Conservation (phyloP, 2,113 vertebrate species). For the Tursiops truncatus region DNA sequence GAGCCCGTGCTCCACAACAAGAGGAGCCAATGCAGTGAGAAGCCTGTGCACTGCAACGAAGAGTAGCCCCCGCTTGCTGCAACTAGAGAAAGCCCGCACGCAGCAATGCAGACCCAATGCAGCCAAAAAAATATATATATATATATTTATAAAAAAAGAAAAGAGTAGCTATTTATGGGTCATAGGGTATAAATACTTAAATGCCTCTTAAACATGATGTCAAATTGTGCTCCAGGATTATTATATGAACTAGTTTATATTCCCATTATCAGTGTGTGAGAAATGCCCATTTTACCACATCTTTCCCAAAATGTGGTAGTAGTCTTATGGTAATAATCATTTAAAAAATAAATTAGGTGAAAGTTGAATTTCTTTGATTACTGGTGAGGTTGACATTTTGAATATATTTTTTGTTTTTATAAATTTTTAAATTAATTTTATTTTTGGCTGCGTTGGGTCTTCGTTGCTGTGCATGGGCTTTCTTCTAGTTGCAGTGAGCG, state of each 20-base stretch:
- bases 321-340: neutral
- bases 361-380: neutral
- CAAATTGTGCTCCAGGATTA: constrained; percentile 6
- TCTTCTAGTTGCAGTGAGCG: too few species aligned
- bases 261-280: neutral
- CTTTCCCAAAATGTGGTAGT: neutral
- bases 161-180: neutral
- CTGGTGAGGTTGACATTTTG: neutral
- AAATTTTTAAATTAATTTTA: too few species aligned
- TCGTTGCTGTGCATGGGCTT: too few species aligned
- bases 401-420: neutral
- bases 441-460: too few species aligned
- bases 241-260: neutral
- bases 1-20: too few species aligned
- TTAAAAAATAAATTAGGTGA: neutral
- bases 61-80: too few species aligned
- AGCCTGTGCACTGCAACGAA: too few species aligned
- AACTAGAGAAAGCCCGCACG: too few species aligned
- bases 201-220: neutral
- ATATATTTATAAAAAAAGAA: too few species aligned
- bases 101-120: too few species aligned
- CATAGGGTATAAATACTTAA: neutral
- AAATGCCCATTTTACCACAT: neutral
- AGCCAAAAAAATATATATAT: too few species aligned
- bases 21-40: too few species aligned